Percentiles rank a stretch among this genome's conserved stretches.
These are phyloP conservation scores for Paedocypris sp. DNA, from an alignment of 2,113 vertebrate genomes.

Conservation along the genomic window DNA sequence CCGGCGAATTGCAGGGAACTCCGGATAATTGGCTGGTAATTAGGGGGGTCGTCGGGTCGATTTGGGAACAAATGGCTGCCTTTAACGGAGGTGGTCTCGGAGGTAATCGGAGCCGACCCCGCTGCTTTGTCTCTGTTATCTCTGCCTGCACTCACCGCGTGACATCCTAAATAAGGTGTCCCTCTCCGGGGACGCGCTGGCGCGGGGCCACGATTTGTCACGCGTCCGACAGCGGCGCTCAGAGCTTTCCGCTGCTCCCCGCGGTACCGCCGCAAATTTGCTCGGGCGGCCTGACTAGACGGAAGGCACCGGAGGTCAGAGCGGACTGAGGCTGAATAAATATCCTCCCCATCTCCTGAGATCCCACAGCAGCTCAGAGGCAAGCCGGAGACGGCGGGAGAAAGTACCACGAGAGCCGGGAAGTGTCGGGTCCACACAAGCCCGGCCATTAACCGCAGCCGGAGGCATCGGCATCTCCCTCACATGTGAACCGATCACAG, in stretches of 20 bases:
- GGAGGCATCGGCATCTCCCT: background rate
- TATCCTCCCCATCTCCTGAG: conserved; percentile 5
- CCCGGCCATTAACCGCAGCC: conserved; percentile 2
- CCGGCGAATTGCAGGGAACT: conserved; percentile 58
- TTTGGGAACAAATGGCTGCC: conserved; percentile 70
- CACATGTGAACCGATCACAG: too few species aligned
- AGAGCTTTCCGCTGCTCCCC: conserved; percentile 13
- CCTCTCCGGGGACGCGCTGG: conserved; percentile 34
- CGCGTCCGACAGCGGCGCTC: conserved; percentile 24
- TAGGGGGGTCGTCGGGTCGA: conserved; percentile 79
- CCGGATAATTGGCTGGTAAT: conserved; percentile 81
- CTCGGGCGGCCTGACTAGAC: background rate
- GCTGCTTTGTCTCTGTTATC: conserved; percentile 48
- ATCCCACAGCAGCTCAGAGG: background rate
- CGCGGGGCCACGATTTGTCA: conserved; percentile 37
- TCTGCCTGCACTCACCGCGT: conserved; percentile 33
- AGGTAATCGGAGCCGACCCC: conserved; percentile 58
- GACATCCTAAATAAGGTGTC: conserved; percentile 49
- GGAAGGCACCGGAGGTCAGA: conserved; percentile 3
- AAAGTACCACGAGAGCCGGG: conserved; percentile 10
- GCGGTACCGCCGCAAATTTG: conserved; percentile 11
- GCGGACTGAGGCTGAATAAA: conserved; percentile 18
- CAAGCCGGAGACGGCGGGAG: background rate
- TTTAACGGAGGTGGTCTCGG: conserved; percentile 72
- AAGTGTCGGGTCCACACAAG: background rate